Evolutionary conservation across 2,888 invertebrate species (phyloP).

Genomic region (Melipona beecheii): DNA sequence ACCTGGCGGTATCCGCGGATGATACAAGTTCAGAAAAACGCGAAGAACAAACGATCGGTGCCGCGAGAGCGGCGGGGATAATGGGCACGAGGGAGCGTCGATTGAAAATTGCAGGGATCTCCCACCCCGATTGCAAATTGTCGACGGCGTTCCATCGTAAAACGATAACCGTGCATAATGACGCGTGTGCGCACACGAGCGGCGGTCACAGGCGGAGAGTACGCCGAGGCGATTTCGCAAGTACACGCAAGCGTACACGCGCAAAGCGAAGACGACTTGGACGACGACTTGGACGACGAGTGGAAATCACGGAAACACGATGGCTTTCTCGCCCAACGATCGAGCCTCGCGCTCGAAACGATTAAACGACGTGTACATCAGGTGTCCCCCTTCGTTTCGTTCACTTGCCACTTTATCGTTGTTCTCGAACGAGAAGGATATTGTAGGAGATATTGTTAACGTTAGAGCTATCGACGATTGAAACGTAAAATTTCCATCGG

Average conservation of each 20-base stretch:
- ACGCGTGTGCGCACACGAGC: conserved; percentile 21
- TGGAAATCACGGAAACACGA: conserved; percentile 27
- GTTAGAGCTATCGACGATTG: no score
- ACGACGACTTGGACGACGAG: neutral
- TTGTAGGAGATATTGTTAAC: no score
- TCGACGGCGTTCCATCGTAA: conserved; percentile 30
- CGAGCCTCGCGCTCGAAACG: neutral
- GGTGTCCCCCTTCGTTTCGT: neutral
- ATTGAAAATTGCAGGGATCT: conserved; percentile 54
- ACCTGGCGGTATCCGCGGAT: conserved; percentile 17
- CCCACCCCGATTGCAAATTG: conserved; percentile 23
- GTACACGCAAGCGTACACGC: neutral
- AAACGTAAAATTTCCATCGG: no score
- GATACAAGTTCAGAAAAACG: conserved; percentile 55
- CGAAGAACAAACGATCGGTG: conserved; percentile 24
- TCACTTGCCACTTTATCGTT: neutral
- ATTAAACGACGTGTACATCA: neutral
- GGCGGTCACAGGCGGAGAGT: conserved; percentile 14
- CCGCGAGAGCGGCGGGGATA: conserved; percentile 7
- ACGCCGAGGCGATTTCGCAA: conserved; percentile 48
- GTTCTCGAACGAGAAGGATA: neutral
- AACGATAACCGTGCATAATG: conserved; percentile 42
- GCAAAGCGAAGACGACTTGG: conserved; percentile 5
- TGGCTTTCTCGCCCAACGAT: conserved; percentile 7
- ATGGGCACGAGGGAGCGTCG: conserved; percentile 54